phyloP scores from a whole-genome alignment of 2,888 invertebrate species.

The Cephus sareptanus region DNA sequence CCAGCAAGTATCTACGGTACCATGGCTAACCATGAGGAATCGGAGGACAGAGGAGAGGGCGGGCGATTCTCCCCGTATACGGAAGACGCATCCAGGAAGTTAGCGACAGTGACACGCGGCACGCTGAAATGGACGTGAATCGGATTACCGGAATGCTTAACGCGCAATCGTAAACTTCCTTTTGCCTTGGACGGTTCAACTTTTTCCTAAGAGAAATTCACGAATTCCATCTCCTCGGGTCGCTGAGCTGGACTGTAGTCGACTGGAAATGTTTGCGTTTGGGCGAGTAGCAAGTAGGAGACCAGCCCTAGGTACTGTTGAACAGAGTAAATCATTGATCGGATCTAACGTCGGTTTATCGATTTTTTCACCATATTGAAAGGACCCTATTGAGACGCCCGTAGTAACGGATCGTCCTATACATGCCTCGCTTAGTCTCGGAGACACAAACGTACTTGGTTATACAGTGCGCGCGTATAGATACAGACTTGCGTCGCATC shows the following conservation, averaged over 20 bases:
- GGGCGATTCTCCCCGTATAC: constrained; percentile 33
- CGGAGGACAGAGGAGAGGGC: constrained; percentile 17
- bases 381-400: constrained; percentile 50
- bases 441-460: constrained; percentile 5
- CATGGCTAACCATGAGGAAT: constrained; percentile 11
- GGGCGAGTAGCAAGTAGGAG: neutral
- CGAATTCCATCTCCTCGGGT: neutral
- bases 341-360: constrained; percentile 34
- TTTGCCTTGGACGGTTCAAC: neutral
- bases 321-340: constrained; percentile 42
- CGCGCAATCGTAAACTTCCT: neutral
- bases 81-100: constrained; percentile 50
- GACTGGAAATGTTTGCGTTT: neutral
- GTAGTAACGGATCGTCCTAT: constrained; percentile 50
- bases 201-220: neutral
- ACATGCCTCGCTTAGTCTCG: constrained; percentile 36
- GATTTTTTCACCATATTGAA: constrained; percentile 6
- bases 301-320: neutral
- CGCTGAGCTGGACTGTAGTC: neutral
- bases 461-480: neutral
- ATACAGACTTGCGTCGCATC: neutral
- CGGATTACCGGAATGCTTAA: neutral
- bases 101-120: constrained; percentile 23
- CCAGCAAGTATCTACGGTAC: constrained; percentile 12
- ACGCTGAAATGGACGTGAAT: neutral